These are phyloP conservation scores for Xiphorhynchus elegans DNA, from an alignment of 2,113 vertebrate species.

Conservation along the genomic window DNA sequence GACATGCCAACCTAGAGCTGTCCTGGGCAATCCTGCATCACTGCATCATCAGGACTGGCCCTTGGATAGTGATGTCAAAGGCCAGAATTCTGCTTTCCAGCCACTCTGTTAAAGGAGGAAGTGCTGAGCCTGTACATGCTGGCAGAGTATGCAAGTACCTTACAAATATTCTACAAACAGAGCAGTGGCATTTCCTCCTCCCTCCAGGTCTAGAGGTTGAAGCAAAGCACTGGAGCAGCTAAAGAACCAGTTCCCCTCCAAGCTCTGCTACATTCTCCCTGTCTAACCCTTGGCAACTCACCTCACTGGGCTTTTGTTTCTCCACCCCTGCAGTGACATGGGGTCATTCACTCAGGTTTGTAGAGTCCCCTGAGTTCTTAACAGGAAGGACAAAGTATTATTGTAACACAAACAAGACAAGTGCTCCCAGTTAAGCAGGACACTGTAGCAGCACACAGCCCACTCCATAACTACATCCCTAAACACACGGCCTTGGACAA, in stretches of 20 bases:
- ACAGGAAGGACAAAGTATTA: not conserved
- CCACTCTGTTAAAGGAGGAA: not conserved
- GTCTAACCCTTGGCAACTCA: not conserved
- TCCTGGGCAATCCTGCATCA: not conserved
- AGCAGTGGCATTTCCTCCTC: slow-evolving; percentile 32
- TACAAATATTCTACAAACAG: not conserved
- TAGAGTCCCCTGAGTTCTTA: not conserved
- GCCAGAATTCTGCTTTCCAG: not conserved
- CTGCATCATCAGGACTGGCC: not conserved
- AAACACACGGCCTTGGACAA: not conserved
- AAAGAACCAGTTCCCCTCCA: not conserved
- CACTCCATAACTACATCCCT: not conserved
- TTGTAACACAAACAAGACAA: not conserved
- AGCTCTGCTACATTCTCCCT: not conserved
- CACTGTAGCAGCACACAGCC: not conserved
- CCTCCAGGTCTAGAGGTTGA: not conserved
- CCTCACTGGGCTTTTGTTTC: not conserved
- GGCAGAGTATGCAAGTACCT: not conserved
- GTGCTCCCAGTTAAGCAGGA: not conserved
- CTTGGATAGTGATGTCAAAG: not conserved
- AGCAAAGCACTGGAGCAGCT: not conserved
- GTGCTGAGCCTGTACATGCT: not conserved
- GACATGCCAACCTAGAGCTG: not conserved
- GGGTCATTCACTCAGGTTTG: not conserved
- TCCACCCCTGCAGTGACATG: not conserved